Percentiles rank a stretch among this genome's conserved stretches.
phyloP scores from a whole-genome alignment of 2,888 invertebrate genomes.

The Erebia ligea region DNA sequence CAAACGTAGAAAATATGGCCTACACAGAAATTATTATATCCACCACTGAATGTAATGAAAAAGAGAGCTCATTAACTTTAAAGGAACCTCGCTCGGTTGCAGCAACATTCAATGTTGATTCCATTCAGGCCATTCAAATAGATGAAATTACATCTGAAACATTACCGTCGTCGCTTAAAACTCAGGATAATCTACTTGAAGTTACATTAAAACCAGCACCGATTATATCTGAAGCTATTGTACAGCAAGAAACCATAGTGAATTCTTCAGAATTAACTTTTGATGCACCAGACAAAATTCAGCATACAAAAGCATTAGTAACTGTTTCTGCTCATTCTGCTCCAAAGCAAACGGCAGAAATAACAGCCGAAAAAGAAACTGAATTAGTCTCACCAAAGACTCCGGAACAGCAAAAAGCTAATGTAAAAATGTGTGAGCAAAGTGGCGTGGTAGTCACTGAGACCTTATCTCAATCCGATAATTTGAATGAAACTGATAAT shows the following conservation, averaged over 20 bases:
- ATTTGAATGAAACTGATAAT: slow-evolving; percentile 69
- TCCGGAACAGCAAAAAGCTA: slow-evolving; percentile 73
- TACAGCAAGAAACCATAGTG: slow-evolving; percentile 81
- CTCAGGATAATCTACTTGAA: slow-evolving; percentile 49
- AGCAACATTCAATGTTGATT: slow-evolving; percentile 57
- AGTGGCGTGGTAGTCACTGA: slow-evolving; percentile 82
- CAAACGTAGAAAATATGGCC: slow-evolving; percentile 78
- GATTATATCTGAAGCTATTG: slow-evolving; percentile 82
- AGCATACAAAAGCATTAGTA: slow-evolving; percentile 69
- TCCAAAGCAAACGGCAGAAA: slow-evolving; percentile 81
- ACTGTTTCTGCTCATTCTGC: slow-evolving; percentile 78
- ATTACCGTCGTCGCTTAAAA: slow-evolving; percentile 62
- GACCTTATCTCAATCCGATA: slow-evolving; percentile 80
- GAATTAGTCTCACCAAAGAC: slow-evolving; percentile 56
- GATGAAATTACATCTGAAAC: slow-evolving; percentile 78
- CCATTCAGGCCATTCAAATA: slow-evolving; percentile 76
- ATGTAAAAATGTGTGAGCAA: slow-evolving; percentile 66
- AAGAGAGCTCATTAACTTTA: slow-evolving; percentile 67
- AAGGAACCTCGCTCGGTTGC: slow-evolving; percentile 47
- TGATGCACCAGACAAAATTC: slow-evolving; percentile 47
- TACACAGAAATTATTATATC: slow-evolving; percentile 80
- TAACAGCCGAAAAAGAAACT: slow-evolving; percentile 84
- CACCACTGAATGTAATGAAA: slow-evolving; percentile 82
- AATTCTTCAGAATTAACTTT: slow-evolving; percentile 72
- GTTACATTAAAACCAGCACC: slow-evolving; percentile 65